Base-by-base conservation (phyloP, 2,797 vertebrate genomes). In the Ambastaia sidthimunki region DNA sequence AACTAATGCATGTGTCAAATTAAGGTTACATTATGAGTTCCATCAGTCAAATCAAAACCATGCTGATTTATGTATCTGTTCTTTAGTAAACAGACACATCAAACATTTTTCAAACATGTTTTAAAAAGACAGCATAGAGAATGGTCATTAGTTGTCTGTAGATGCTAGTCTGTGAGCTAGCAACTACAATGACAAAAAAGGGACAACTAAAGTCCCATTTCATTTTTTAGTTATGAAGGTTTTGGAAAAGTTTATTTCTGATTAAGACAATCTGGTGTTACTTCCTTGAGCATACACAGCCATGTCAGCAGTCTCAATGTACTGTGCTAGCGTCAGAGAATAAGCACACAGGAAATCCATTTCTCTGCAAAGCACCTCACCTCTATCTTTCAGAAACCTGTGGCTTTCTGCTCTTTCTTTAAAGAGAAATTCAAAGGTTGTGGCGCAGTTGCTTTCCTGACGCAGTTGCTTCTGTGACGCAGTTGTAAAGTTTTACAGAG, bases 291-390 rank as follows among this genome's bases (percentile, higher is more conserved):
- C 19, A n/a, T 62, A 62, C 41, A 21, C 2, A 54, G 60, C 37
- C 50, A 28, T 47, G 63, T 76, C 74, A 57, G 50, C 63, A 67
- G 31, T 41, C 62, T 66, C 12, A 37, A 67, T 69, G 34, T 68
- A 44, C 23, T 28, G 10, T 52, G 37, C 48, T 67, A 71, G 65
- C 74, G 28, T 66, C 47, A 75, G 60, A 50, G 71, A 3, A 11
- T 57, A 77, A 59, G 16, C 44, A 77, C 41, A 72, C 80, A 77
- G 74, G 74, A 76, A 65, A 76, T 82, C 74, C 16, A 16, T 59
- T 44, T 44, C 66, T 47, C 54, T 75, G 71, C 44, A 52, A 11
- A 37, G n/a, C 59, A 71, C 21, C 2, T 37, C 9, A 62, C 13
- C 50, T 74, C 12, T 34, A 37, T 3, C 25, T 3, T 63, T 63